Percentiles rank a stretch among this genome's conserved stretches.
These are phyloP conservation scores for Phyllostomus discolor DNA, from an alignment of 2,113 vertebrate genomes.

Conservation along the genomic window DNA sequence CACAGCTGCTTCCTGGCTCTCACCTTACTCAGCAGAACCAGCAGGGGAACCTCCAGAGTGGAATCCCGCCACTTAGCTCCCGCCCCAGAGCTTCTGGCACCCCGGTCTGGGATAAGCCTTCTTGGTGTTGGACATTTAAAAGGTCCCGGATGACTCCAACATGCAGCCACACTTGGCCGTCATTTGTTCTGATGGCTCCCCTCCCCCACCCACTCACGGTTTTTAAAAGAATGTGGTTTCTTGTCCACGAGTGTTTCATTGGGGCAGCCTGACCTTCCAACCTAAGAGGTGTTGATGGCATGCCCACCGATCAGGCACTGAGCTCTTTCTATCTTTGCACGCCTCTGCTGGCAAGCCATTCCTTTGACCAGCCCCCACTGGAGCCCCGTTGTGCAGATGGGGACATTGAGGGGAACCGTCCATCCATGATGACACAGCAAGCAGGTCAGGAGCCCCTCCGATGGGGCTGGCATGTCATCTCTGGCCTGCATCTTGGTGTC, in stretches of 20 bases:
- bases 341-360: neutral
- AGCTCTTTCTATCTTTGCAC: neutral
- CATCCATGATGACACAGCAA: neutral
- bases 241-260: too few relatives aligned
- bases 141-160: neutral
- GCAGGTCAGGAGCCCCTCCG: neutral
- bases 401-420: neutral
- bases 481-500: neutral
- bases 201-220: neutral
- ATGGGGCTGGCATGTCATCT: neutral
- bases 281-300: neutral
- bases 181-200: rapidly evolving
- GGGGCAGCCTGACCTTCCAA: neutral
- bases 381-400: neutral
- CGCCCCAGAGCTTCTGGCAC: neutral
- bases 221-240: neutral
- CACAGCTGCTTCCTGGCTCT: neutral
- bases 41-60: neutral
- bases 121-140: neutral
- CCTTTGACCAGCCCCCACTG: neutral
- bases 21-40: neutral
- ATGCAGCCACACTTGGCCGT: neutral
- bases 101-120: neutral
- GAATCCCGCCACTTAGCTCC: neutral
- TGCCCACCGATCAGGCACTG: rapidly evolving